Percentiles rank a stretch among this genome's conserved stretches.
Evolutionary conservation across 2,888 invertebrate species (phyloP).

Genomic region (Gastracanthus pulcherrimus): DNA sequence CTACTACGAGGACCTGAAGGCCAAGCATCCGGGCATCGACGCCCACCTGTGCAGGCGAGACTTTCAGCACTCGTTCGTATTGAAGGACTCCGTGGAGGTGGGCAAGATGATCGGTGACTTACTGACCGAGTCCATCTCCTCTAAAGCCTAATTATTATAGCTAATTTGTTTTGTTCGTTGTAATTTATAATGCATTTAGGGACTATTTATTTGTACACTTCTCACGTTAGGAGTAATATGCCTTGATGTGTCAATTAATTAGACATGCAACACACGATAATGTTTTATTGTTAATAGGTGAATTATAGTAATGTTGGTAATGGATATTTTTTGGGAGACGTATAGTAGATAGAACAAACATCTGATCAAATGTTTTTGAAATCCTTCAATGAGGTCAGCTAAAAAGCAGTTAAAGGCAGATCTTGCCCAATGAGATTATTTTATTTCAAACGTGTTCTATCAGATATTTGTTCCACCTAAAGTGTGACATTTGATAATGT

Average conservation of each 20-base stretch:
- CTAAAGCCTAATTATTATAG: neutral
- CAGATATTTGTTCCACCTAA: too few relatives aligned
- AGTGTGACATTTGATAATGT: slow-evolving; percentile 8
- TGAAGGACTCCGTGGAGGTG: slow-evolving; percentile 82
- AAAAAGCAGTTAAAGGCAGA: too few relatives aligned
- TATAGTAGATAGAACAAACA: neutral
- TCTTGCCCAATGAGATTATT: too few relatives aligned
- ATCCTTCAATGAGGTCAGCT: too few relatives aligned
- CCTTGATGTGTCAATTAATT: too few relatives aligned
- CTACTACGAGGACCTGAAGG: slow-evolving; percentile 84
- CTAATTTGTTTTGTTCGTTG: neutral
- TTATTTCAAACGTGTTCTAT: too few relatives aligned
- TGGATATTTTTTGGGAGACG: neutral
- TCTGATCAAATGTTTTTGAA: too few relatives aligned
- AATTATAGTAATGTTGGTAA: neutral
- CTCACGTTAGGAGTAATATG: too few relatives aligned
- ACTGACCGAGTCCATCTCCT: slow-evolving; percentile 66
- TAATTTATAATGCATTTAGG: slow-evolving; percentile 26
- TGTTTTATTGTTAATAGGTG: too few relatives aligned
- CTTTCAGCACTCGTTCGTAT: slow-evolving; percentile 89
- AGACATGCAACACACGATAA: too few relatives aligned
- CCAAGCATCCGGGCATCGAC: slow-evolving; percentile 81
- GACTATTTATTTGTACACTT: too few relatives aligned
- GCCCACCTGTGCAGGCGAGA: slow-evolving; percentile 81
- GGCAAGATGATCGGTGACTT: slow-evolving; percentile 74